These are phyloP conservation scores for Brachylomia viminalis DNA, from an alignment of 2,888 invertebrate genomes.

Conservation along the genomic window DNA sequence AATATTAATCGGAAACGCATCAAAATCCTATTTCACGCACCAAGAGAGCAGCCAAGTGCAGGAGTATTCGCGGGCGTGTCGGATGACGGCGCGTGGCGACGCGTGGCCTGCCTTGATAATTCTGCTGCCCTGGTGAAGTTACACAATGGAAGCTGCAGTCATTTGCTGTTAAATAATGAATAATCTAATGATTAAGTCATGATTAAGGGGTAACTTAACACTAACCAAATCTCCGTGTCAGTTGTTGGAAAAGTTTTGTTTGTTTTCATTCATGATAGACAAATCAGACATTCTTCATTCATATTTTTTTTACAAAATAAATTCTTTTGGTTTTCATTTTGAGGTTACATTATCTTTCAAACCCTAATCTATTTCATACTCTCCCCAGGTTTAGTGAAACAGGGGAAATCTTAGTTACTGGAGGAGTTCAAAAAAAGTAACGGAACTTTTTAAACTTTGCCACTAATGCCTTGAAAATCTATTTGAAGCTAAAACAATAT, in stretches of 20 bases:
- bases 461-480: not conserved
- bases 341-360: not conserved
- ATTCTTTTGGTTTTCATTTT: not conserved
- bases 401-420: not conserved
- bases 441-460: not conserved
- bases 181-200: conserved; percentile 54
- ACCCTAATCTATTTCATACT: too few relatives aligned
- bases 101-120: conserved; percentile 55
- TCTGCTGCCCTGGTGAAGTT: conserved; percentile 40
- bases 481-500: not conserved
- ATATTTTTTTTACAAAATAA: not conserved
- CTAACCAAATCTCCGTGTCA: conserved; percentile 13
- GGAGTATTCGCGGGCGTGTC: conserved; percentile 69
- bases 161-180: conserved; percentile 46
- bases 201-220: conserved; percentile 51
- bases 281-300: not conserved
- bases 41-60: conserved; percentile 72
- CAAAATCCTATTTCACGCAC: conserved; percentile 79
- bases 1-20: conserved; percentile 54
- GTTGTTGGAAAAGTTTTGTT: not conserved
- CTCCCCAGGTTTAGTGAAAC: not conserved
- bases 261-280: not conserved
- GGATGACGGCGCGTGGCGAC: conserved; percentile 67
- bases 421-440: not conserved
- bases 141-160: conserved; percentile 46